Evolutionary conservation across 2,888 invertebrate species (phyloP), one percentile per base, ranked within the genome.

Genomic region (Drosophila birchii): DNA sequence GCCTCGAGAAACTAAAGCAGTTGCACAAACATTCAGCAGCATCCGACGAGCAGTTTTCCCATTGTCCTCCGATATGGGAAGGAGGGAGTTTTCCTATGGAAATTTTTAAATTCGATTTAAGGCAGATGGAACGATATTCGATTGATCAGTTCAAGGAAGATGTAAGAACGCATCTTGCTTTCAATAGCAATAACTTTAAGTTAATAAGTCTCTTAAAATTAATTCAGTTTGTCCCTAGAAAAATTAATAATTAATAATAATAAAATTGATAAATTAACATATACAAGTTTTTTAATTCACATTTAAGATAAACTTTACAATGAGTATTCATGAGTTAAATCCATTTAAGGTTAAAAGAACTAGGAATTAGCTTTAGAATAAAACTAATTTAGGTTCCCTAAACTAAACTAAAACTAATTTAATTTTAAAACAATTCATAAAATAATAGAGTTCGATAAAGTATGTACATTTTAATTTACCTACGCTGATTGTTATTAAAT

Each of bases 1-100:
- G 82, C 84, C 76, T 79, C 68, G 86, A 76, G 83, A 81, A 86
- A 80, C 72, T 71, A 72, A 80, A 78, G 80, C 82, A 80, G 70
- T 81, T 81, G 71, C 75, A 79, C 80, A 81, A 81, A 87, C 87
- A 82, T 77, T 70, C 71, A 80, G 76, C 86, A n/a, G 47, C 59
- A 63, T 39, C 18, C 53, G 64, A 63, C 18, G 38, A 47, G 54
- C 44, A 55, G 47, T 47, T 47, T 38, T 67, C 44, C 64, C 64
- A 55, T 64, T 66, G 66, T 62, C 32, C 53, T 53, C 9, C 53
- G n/a, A 32, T 20, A 44, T 12, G 11, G 45, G 18, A 20, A 12
- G 12, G 23, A 20, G 9, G 7, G 23, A n/a, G 39, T 47, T 23
- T 66, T 20, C 20, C 45, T 29, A 29, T 39, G 44, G 32, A 32